Evolutionary conservation across 2,888 invertebrate species (phyloP).

Genomic region (Scaptomyza caliginosa): DNA sequence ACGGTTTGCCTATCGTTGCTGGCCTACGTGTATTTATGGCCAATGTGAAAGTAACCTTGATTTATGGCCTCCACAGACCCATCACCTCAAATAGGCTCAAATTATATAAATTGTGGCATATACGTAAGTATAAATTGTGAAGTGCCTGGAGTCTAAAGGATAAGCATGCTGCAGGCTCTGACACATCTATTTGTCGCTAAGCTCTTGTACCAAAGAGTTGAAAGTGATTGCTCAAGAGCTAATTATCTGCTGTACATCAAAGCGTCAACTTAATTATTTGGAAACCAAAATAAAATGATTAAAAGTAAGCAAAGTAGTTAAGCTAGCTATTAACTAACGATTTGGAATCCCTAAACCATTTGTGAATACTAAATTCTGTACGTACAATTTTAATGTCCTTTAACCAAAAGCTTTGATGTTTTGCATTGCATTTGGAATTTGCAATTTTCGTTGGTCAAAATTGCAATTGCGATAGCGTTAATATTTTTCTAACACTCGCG

Average conservation of each 20-base stretch:
- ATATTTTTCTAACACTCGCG: conserved; percentile 67
- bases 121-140: conserved; percentile 17
- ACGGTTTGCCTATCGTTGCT: conserved; percentile 29
- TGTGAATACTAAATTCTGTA: no score
- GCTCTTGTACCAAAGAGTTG: conserved; percentile 5
- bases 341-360: no score
- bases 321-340: no score
- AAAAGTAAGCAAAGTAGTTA: no score
- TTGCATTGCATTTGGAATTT: conserved; percentile 22
- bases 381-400: conserved; percentile 2
- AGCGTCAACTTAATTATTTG: conserved; percentile 32
- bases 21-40: conserved; percentile 38
- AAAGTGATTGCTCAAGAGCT: not conserved
- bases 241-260: conserved; percentile 19
- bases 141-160: conserved; percentile 23
- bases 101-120: conserved; percentile 72
- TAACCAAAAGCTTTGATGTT: conserved; percentile 7
- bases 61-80: conserved; percentile 54
- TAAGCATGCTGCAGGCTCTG: conserved; percentile 31
- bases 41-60: conserved; percentile 67
- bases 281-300: not conserved
- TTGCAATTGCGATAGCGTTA: conserved; percentile 8
- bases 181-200: conserved; percentile 38
- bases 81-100: conserved; percentile 64
- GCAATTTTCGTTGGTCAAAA: conserved; percentile 25